A percentile compares a stretch with the other conserved stretches of the same genome.
Conservation (phyloP, 92 coral and sea anemone species). For the Porites cylindrica region DNA sequence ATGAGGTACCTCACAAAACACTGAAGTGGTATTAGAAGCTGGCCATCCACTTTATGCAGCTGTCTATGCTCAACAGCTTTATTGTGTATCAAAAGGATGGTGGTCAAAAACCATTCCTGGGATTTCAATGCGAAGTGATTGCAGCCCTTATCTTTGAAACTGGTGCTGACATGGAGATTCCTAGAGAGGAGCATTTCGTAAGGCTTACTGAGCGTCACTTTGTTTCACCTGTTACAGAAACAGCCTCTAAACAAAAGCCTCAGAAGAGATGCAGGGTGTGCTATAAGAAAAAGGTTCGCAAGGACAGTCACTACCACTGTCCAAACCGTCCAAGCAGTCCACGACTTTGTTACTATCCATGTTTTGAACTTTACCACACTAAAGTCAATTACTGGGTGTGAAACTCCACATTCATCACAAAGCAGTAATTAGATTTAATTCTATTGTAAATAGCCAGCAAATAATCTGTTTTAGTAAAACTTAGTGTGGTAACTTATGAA, state of each 20-base stretch:
- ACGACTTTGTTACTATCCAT: background rate
- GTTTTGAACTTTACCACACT: background rate
- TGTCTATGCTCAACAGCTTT: slow-evolving; percentile 31
- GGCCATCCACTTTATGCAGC: slow-evolving; percentile 52
- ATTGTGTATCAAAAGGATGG: slow-evolving; percentile 40
- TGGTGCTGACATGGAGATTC: slow-evolving; percentile 5
- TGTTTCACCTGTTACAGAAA: background rate
- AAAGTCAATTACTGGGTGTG: no score
- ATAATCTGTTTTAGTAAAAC: no score
- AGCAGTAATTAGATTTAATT: no score
- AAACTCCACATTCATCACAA: no score
- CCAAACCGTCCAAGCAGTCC: no score
- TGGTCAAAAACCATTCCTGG: slow-evolving; percentile 11
- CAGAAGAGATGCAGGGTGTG: no score
- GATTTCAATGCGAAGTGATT: background rate
- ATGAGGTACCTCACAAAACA: slow-evolving; percentile 40
- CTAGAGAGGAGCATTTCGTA: background rate
- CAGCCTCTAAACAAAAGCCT: no score
- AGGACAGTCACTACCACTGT: no score
- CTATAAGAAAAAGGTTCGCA: no score
- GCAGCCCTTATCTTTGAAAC: slow-evolving; percentile 1
- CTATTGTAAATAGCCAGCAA: no score
- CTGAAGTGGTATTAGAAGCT: slow-evolving; percentile 42
- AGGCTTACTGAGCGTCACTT: slow-evolving; percentile 14
- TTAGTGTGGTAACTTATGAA: no score